These are phyloP conservation scores for Heliothis virescens DNA, from an alignment of 1,140 invertebrate species.

Conservation along the genomic window DNA sequence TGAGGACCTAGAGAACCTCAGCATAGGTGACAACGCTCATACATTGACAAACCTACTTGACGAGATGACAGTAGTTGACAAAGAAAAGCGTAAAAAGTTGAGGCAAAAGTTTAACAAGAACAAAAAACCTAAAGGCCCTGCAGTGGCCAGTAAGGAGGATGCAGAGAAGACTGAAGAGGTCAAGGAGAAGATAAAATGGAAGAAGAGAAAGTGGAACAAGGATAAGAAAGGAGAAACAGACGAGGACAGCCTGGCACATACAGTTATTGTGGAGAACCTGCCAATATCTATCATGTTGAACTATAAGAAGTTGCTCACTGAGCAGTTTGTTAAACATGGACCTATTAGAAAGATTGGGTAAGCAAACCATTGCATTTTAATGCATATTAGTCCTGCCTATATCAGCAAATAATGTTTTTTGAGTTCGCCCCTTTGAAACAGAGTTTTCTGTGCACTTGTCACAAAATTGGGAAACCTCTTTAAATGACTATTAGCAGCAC, in stretches of 20 bases:
- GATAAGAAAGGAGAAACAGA: slow-evolving; percentile 63
- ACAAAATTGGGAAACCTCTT: too few relatives aligned
- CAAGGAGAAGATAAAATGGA: slow-evolving; percentile 76
- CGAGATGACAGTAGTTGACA: slow-evolving; percentile 77
- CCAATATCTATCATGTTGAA: slow-evolving; percentile 68
- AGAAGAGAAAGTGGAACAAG: slow-evolving; percentile 77
- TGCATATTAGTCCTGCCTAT: too few relatives aligned
- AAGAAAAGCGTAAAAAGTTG: slow-evolving; percentile 67
- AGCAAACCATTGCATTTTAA: slow-evolving; percentile 16
- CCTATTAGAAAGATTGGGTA: slow-evolving; percentile 73
- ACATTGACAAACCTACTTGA: slow-evolving; percentile 73
- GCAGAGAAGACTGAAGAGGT: slow-evolving; percentile 50
- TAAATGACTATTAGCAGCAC: too few relatives aligned
- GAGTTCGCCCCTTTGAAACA: too few relatives aligned
- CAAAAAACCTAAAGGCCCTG: slow-evolving; percentile 24
- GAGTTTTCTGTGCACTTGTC: too few relatives aligned
- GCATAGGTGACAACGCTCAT: slow-evolving; percentile 76
- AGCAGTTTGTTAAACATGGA: slow-evolving; percentile 73
- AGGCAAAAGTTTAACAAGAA: slow-evolving; percentile 49
- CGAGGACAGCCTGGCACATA: slow-evolving; percentile 52
- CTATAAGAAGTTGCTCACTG: slow-evolving; percentile 70
- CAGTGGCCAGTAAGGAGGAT: slow-evolving; percentile 26
- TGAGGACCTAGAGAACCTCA: slow-evolving; percentile 74
- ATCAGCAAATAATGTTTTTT: too few relatives aligned
- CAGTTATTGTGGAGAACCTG: slow-evolving; percentile 73